Evolutionary conservation across 2,113 vertebrate species (phyloP), one percentile per base, ranked within the genome.

Genomic region (Lipotes vexillifer): DNA sequence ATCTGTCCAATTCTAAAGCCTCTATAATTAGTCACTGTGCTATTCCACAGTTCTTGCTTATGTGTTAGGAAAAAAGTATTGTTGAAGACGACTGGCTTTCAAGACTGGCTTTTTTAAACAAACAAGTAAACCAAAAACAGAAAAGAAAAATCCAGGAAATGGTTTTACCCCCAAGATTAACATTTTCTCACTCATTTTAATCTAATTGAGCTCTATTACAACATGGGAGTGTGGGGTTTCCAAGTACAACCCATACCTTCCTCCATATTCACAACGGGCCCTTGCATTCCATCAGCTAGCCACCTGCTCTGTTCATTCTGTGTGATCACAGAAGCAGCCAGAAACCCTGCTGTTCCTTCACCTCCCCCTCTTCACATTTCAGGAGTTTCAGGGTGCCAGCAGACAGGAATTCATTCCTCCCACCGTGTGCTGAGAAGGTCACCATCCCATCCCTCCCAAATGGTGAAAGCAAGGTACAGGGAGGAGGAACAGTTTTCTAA

Each of bases 131-230:
- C 20, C 9, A 61, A 41, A 46, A 71, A 52, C 8, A 52, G 18
- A 9, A 91, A 8, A 61, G 21, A 18, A 18, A 59, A 74, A 49
- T 41, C 3, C 21, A 84, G 44, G n/a, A 59, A 69, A 74, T 87
- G 46, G 8, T 71, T 77, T 44, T 29, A 41, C 11, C 29, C 3
- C 52, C 20, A 36, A 15, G 7, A 33, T 87, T 74, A 88, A 82
- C 91, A 63, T 88, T 77, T 91, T 80, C 80, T 95, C 88, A 94
- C 96, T 83, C 74, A 95, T 92, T 98, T 97, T 97, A 81, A 95
- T 96, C 2, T 38, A 1, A 4, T n/a, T 25, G 21, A 80, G 46
- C 63, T 84, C 10, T 33, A 6, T 63, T 13, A 85, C 88, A 92
- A 87, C 36, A 88, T 66, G 90, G 31, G 44, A 61, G 10, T 6